Conservation (phyloP, 2,888 invertebrate genomes). For the Glyphotaelius pellucidus region DNA sequence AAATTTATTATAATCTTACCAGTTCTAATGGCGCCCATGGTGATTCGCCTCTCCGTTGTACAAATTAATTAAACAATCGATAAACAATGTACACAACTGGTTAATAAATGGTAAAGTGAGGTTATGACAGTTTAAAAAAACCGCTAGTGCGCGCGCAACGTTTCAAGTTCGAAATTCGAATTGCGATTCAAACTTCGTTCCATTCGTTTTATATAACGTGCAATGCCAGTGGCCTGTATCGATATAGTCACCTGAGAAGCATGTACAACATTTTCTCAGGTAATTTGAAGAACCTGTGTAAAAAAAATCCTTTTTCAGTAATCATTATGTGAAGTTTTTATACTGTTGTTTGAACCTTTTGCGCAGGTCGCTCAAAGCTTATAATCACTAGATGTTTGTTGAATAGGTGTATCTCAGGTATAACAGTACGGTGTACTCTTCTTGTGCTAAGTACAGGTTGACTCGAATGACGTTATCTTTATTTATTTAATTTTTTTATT, state of each 20-base stretch:
- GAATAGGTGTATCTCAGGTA: neutral
- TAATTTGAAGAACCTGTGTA: neutral
- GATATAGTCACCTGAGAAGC: neutral
- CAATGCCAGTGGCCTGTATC: conserved; percentile 2
- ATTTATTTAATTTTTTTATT: neutral
- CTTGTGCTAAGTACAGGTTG: neutral
- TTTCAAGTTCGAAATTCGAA: conserved; percentile 29
- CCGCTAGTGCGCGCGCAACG: conserved; percentile 45
- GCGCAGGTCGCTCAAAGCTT: neutral
- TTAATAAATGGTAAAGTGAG: conserved; percentile 26
- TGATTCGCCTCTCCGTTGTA: neutral
- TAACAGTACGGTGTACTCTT: conserved; percentile 32
- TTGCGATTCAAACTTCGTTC: conserved; percentile 35
- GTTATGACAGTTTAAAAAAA: conserved; percentile 22
- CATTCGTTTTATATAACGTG: conserved; percentile 48
- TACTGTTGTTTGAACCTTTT: neutral
- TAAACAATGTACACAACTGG: neutral
- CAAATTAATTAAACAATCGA: neutral
- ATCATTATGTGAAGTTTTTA: neutral
- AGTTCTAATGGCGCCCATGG: neutral
- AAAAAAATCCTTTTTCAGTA: neutral
- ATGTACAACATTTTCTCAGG: neutral
- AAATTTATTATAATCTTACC: neutral
- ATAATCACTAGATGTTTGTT: neutral
- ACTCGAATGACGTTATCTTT: neutral